A percentile compares a stretch with the other conserved stretches of the same genome.
Conservation (phyloP, 1,140 invertebrate genomes). For the Andricus grossulariae region DNA sequence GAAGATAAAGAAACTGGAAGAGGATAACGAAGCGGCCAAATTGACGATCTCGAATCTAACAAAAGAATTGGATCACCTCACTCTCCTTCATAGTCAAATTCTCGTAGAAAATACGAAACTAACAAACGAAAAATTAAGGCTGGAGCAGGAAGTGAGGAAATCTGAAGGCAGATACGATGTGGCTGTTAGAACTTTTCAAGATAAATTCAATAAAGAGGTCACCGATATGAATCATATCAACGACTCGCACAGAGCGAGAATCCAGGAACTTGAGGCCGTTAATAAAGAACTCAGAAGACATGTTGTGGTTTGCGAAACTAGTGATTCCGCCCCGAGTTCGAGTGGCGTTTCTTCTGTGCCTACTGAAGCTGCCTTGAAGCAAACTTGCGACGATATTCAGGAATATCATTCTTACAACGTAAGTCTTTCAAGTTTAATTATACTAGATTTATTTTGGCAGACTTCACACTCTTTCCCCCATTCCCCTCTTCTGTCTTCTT, state of each 20-base stretch:
- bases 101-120: slow-evolving; percentile 80
- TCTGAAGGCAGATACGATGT: slow-evolving; percentile 64
- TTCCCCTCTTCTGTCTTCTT: too few relatives aligned
- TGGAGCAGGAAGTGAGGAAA: slow-evolving; percentile 74
- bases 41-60: slow-evolving; percentile 63
- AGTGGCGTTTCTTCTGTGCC: slow-evolving; percentile 71
- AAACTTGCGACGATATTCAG: slow-evolving; percentile 63
- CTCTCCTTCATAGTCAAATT: slow-evolving; percentile 78
- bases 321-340: slow-evolving; percentile 70
- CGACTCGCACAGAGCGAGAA: slow-evolving; percentile 64
- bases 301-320: slow-evolving; percentile 65
- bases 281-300: slow-evolving; percentile 71
- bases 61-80: slow-evolving; percentile 73
- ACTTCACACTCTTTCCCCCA: too few relatives aligned
- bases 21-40: slow-evolving; percentile 67
- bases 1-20: slow-evolving; percentile 68
- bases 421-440: slow-evolving; percentile 40
- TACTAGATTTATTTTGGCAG: neutral
- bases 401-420: slow-evolving; percentile 68
- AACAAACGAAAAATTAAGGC: slow-evolving; percentile 78
- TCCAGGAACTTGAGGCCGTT: slow-evolving; percentile 67
- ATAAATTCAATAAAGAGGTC: slow-evolving; percentile 71
- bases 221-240: slow-evolving; percentile 70
- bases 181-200: slow-evolving; percentile 60
- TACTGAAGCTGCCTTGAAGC: slow-evolving; percentile 58